A percentile compares a stretch with the other conserved stretches of the same genome.
Evolutionary conservation across 2,888 invertebrate genomes (phyloP).

Genomic region (Lamproptera curius): DNA sequence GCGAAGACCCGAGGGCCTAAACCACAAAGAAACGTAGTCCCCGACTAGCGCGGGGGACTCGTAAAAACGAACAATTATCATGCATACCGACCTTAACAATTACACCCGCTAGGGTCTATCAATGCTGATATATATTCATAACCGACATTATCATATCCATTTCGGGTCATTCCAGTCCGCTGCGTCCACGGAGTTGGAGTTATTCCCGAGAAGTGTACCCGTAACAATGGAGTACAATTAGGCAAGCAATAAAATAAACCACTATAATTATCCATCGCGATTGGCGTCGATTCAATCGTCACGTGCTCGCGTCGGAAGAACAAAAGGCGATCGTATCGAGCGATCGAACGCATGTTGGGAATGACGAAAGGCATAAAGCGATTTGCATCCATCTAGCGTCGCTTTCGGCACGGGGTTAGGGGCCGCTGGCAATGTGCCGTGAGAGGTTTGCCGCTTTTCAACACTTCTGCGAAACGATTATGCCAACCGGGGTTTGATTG

Average conservation of each 20-base stretch:
- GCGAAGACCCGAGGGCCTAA: constrained; percentile 52
- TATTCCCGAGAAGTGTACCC: constrained; percentile 41
- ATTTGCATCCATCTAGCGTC: constrained; percentile 72
- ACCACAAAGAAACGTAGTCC: constrained; percentile 54
- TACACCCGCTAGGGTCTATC: constrained; percentile 39
- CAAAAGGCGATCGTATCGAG: constrained; percentile 64
- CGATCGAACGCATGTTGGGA: constrained; percentile 73
- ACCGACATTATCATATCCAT: constrained; percentile 35
- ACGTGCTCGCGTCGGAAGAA: constrained; percentile 67
- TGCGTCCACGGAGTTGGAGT: too few relatives aligned
- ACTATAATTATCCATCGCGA: constrained; percentile 69
- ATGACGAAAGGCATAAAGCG: constrained; percentile 74
- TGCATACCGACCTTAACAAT: constrained; percentile 53
- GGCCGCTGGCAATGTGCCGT: constrained; percentile 55
- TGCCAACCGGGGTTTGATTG: too few relatives aligned
- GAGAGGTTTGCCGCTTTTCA: constrained; percentile 73
- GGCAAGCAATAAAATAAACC: constrained; percentile 71
- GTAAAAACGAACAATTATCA: constrained; percentile 64
- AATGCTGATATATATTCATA: constrained; percentile 47
- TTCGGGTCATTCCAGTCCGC: constrained; percentile 23
- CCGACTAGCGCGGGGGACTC: constrained; percentile 43
- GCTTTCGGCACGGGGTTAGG: constrained; percentile 56
- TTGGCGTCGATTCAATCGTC: constrained; percentile 64
- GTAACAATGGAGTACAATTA: constrained; percentile 72
- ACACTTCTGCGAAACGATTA: constrained; percentile 75